phyloP scores from a whole-genome alignment of 2,797 vertebrate genomes.

The Neosilurus hyrtlii region DNA sequence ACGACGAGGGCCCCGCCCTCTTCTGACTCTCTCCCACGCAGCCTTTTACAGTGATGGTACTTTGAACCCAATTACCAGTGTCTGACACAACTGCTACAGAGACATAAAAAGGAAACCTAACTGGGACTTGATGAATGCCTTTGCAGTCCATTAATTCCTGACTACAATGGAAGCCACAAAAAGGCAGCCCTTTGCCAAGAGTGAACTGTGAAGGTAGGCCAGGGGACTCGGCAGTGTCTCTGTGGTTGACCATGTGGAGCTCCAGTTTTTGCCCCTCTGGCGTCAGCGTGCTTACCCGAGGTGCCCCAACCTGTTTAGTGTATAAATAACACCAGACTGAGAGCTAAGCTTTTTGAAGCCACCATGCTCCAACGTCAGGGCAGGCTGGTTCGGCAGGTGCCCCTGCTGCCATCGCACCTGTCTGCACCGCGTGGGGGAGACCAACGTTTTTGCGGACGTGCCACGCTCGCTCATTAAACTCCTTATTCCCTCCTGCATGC shows the following conservation, averaged over 20 bases:
- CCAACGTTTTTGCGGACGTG: constrained; percentile 49
- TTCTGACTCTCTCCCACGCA: constrained; percentile 50
- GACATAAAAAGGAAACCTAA: constrained; percentile 57
- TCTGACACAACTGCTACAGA: constrained; percentile 52
- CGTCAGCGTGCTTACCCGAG: constrained; percentile 33
- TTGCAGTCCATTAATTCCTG: constrained; percentile 58
- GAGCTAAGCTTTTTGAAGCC: constrained; percentile 50
- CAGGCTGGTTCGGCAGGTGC: constrained; percentile 54
- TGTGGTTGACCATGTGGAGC: constrained; percentile 32
- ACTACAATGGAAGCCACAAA: constrained; percentile 52
- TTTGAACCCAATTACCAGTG: constrained; percentile 61
- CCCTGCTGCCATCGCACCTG: constrained; percentile 63
- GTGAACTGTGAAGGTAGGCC: constrained; percentile 35
- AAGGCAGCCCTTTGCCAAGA: constrained; percentile 44
- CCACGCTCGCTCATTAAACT: constrained; percentile 26
- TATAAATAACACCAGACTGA: constrained; percentile 51
- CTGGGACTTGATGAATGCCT: constrained; percentile 58
- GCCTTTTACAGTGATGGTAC: constrained; percentile 56
- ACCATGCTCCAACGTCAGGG: constrained; percentile 36
- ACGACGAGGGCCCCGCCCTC: constrained; percentile 39
- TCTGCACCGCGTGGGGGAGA: constrained; percentile 50
- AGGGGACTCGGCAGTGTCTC: constrained; percentile 27
- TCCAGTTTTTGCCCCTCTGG: constrained; percentile 38
- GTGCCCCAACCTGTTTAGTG: constrained; percentile 46
- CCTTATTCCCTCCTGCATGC: not conserved